A percentile compares a stretch with the other conserved stretches of the same genome.
phyloP scores from a whole-genome alignment of 2,797 vertebrate genomes.

The Remorina albescens region DNA sequence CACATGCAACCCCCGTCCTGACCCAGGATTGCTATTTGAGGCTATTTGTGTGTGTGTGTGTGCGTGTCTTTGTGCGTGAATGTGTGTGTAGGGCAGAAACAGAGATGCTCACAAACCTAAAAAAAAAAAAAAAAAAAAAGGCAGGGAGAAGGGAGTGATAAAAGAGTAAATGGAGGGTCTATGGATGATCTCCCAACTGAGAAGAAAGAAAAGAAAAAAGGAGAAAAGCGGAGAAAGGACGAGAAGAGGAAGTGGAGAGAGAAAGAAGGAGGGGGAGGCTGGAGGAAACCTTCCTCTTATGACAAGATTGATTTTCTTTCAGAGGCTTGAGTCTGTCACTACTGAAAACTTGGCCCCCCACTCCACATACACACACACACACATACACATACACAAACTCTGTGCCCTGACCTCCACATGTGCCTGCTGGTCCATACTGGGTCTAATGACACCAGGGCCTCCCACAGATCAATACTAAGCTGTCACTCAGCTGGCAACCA shows the following conservation, averaged over 20 bases:
- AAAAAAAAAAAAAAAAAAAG: conserved; percentile 20
- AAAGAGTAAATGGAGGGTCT: conserved; percentile 77
- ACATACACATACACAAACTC: conserved; percentile 58
- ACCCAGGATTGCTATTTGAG: conserved; percentile 43
- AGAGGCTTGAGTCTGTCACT: conserved; percentile 93
- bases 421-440: conserved; percentile 94
- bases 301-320: conserved; percentile 99
- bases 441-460: conserved; percentile 97
- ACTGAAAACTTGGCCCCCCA: conserved; percentile 88
- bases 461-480: conserved; percentile 95
- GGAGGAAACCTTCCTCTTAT: conserved; percentile 99
- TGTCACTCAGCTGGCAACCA: conserved; percentile 91
- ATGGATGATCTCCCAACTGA: conserved; percentile 51
- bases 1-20: conserved; percentile 60
- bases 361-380: conserved; percentile 36
- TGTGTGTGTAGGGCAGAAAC: conserved; percentile 12
- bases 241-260: conserved; percentile 58
- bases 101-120: conserved; percentile 10
- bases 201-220: conserved; percentile 34
- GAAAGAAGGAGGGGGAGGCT: conserved; percentile 76
- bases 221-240: conserved; percentile 50
- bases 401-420: conserved; percentile 94
- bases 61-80: conserved; percentile 4
- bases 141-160: conserved; percentile 75
- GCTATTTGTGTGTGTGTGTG: conserved; percentile 11